A percentile compares a stretch with the other conserved stretches of the same genome.
Evolutionary conservation across 2,797 vertebrate species (phyloP).

Genomic region (Eulemur rubriventer): DNA sequence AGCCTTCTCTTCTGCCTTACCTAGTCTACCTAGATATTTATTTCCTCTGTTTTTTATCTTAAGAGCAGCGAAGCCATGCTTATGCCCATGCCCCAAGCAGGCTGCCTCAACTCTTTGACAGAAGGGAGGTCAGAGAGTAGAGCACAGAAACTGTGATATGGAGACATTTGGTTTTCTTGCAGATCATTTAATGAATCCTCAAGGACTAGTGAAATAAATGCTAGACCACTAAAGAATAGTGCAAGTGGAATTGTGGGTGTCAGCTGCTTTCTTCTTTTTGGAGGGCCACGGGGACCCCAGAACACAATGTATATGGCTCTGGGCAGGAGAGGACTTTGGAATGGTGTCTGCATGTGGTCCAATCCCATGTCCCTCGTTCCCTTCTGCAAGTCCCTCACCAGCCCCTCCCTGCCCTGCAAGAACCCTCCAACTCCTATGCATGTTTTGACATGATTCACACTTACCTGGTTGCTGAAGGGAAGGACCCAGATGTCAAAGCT

Average conservation of each 20-base stretch:
- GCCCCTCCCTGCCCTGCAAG: neutral
- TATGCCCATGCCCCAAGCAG: neutral
- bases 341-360: neutral
- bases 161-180: slow-evolving; percentile 67
- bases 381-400: neutral
- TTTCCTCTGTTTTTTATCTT: slow-evolving; percentile 27
- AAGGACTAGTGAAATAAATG: slow-evolving; percentile 85
- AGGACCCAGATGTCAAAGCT: neutral
- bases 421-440: neutral
- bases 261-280: neutral
- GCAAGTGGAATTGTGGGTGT: neutral
- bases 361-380: neutral
- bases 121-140: neutral
- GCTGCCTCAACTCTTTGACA: neutral
- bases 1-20: slow-evolving; percentile 20
- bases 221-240: slow-evolving; percentile 50
- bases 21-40: slow-evolving; percentile 61
- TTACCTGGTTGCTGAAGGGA: neutral
- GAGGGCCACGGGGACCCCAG: neutral
- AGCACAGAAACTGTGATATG: slow-evolving; percentile 64
- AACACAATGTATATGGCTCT: accelerated
- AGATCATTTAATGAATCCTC: slow-evolving; percentile 75
- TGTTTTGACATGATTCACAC: neutral
- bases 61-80: neutral
- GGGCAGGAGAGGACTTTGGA: neutral